Base-by-base conservation (phyloP, 2,888 invertebrate species). In the Aproaerema taeniolella region DNA sequence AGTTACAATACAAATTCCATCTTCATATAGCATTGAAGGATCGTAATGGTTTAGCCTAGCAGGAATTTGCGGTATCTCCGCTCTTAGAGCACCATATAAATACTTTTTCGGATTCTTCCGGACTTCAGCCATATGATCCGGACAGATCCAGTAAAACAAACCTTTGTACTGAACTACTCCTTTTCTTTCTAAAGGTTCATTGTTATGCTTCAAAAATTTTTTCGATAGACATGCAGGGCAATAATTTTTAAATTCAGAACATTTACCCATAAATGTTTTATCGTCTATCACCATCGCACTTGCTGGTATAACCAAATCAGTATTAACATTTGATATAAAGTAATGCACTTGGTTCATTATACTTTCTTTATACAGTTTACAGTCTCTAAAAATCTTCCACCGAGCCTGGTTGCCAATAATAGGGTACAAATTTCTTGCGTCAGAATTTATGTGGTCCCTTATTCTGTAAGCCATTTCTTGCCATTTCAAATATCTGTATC, bases 101-200 rank as follows among this genome's bases (percentile, higher is more conserved):
- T 76, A 87, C 10, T 42, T 43, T 4, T 69, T 54, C 0, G 91
- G 89, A 46, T 74, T 45, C 15, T 67, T 55, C 12, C 86, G 46
- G 44, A 91, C 90, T 24, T 61, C 52, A 20, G 77, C 56, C 9
- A 86, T 62, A 51, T 92, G 92, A 12, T 80, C 64, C 0, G 61
- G 38, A 52, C 92, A 92, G 31, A 90, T 55, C 90, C 91, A 92
- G 55, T 90, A 92, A 61, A 86, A 89, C 34, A 67, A 56, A 20
- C 82, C 65, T 45, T 73, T 65, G 53, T 78, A 91, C 46, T 90
- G 89, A 1, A 91, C 73, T 34, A 91, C 55, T 4, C 90, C 90
- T 30, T 77, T 78, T 49, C 87, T 82, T 53, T 89, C 81, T 0
- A 87, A 80, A 5, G 88, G 87, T 31, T 68, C 73, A 0, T 76